phyloP scores from a whole-genome alignment of 2,888 invertebrate species.

The Drosophila cognata region DNA sequence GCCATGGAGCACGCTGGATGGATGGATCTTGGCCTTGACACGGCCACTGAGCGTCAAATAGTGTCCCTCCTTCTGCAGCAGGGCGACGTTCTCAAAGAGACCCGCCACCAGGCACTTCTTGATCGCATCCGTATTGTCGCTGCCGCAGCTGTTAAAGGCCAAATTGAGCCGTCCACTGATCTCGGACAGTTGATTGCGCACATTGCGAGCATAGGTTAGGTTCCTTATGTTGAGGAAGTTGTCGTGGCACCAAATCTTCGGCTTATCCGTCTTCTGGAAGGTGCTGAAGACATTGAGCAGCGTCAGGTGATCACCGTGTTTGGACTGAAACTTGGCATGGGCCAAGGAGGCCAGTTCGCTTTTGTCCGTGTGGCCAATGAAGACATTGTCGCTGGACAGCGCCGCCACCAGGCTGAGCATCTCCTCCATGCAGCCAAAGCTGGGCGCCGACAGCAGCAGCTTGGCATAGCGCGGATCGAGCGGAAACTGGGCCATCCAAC shows the following conservation, averaged over 20 bases:
- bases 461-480: slow-evolving; percentile 95
- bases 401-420: slow-evolving; percentile 93
- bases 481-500: slow-evolving; percentile 95
- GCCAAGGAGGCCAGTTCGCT: slow-evolving; percentile 91
- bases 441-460: slow-evolving; percentile 91
- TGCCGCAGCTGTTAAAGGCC: slow-evolving; percentile 88
- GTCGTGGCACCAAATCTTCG: slow-evolving; percentile 94
- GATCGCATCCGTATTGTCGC: slow-evolving; percentile 87
- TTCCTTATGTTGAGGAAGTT: slow-evolving; percentile 94
- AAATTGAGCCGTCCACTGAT: slow-evolving; percentile 89
- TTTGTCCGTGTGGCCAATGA: slow-evolving; percentile 89
- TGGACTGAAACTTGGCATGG: slow-evolving; percentile 92
- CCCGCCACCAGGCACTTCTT: slow-evolving; percentile 93
- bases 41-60: slow-evolving; percentile 88
- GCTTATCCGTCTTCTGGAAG: slow-evolving; percentile 89
- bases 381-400: slow-evolving; percentile 94
- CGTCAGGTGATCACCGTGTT: slow-evolving; percentile 96
- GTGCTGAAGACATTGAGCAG: slow-evolving; percentile 94
- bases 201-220: slow-evolving; percentile 91
- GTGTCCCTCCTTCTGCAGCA: slow-evolving; percentile 90
- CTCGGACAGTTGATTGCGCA: slow-evolving; percentile 91
- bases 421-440: slow-evolving; percentile 92
- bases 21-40: slow-evolving; percentile 92
- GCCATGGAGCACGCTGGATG: slow-evolving; percentile 89
- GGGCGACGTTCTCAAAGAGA: slow-evolving; percentile 94